Evolutionary conservation across 2,113 vertebrate species (phyloP).

Genomic region (Butorides virescens): DNA sequence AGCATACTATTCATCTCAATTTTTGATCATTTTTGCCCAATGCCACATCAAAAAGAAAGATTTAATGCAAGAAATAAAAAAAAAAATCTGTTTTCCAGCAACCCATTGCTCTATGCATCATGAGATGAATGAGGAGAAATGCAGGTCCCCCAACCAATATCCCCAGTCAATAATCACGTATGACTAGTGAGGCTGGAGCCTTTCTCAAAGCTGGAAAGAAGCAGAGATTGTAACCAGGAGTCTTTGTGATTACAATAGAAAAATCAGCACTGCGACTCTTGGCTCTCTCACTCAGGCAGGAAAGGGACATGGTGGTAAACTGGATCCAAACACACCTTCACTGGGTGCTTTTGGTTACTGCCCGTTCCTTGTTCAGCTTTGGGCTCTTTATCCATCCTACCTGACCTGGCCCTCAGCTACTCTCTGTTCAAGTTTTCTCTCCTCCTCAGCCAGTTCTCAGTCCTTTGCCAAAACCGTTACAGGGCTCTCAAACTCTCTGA

Average conservation of each 20-base stretch:
- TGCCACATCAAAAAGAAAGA: not conserved
- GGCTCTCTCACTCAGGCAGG: not conserved
- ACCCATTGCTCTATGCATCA: not conserved
- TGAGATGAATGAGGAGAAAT: not conserved
- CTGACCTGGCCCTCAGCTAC: not conserved
- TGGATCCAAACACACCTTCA: not conserved
- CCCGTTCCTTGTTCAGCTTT: not conserved
- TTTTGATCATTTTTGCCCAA: not conserved
- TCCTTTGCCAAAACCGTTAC: not conserved
- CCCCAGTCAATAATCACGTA: not conserved
- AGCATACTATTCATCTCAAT: rapidly evolving
- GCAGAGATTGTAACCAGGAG: not conserved
- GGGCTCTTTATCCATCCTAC: not conserved
- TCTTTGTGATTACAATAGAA: not conserved
- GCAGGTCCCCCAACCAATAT: not conserved
- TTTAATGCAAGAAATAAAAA: not conserved
- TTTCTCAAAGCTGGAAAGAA: not conserved
- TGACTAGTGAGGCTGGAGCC: not conserved
- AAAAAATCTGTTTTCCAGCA: not conserved
- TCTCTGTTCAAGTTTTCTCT: not conserved
- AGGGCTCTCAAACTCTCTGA: not conserved
- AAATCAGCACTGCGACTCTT: not conserved
- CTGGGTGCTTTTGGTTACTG: not conserved
- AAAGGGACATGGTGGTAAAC: not conserved
- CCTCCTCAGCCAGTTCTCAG: not conserved